Evolutionary conservation across 2,797 vertebrate genomes (phyloP).

Genomic region (Chiloscyllium punctatum): DNA sequence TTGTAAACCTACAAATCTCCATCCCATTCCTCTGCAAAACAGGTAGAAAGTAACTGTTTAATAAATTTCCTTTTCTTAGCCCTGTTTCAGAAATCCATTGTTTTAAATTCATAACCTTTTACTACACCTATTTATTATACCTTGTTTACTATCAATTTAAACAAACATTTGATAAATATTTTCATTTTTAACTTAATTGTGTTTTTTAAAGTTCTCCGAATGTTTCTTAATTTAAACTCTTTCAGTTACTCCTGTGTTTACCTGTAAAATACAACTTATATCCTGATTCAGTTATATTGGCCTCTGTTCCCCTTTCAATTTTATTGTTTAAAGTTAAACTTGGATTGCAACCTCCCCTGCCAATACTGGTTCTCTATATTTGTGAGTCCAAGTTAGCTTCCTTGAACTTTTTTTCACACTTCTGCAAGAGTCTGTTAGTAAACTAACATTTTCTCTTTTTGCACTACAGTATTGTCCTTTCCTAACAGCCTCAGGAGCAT

Average conservation of each 20-base stretch:
- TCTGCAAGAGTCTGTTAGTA: not conserved
- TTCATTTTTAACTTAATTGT: not conserved
- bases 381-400: not conserved
- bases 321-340: not conserved
- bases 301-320: not conserved
- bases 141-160: not conserved
- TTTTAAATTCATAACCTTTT: not conserved
- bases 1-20: not conserved
- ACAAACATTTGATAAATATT: not conserved
- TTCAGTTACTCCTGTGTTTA: not conserved
- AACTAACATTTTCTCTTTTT: not conserved
- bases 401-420: not conserved
- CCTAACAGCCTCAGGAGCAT: not conserved
- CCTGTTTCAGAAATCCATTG: not conserved
- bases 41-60: not conserved
- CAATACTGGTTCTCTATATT: not conserved
- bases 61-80: not conserved
- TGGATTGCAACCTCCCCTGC: not conserved
- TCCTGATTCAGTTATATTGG: not conserved
- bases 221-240: not conserved
- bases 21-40: not conserved
- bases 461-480: not conserved
- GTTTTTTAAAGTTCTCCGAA: not conserved
- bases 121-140: not conserved
- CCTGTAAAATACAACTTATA: not conserved